These are phyloP conservation scores for Pseudopipra pipra DNA, from an alignment of 2,113 vertebrate species.

Conservation along the genomic window DNA sequence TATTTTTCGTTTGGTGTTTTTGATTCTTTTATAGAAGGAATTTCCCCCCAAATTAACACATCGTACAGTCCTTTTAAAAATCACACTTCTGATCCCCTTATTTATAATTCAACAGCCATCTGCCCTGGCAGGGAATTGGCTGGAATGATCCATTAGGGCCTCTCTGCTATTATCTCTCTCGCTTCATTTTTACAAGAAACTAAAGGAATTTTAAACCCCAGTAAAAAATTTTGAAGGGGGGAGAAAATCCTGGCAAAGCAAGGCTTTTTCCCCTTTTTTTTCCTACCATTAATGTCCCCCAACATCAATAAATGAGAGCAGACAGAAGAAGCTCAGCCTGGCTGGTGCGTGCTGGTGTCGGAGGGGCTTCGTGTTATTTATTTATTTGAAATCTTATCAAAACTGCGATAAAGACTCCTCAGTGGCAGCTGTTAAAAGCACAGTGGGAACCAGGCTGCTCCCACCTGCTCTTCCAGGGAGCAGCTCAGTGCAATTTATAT, in stretches of 20 bases:
- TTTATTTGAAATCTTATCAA: background rate
- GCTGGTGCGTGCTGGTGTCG: background rate
- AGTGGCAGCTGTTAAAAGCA: background rate
- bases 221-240: background rate
- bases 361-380: background rate
- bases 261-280: background rate
- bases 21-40: background rate
- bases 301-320: conserved; percentile 11
- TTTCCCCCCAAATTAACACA: conserved; percentile 21
- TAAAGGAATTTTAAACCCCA: conserved; percentile 30
- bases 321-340: conserved; percentile 37
- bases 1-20: background rate
- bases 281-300: background rate
- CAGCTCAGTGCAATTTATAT: background rate
- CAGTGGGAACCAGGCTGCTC: background rate
- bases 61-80: background rate
- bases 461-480: background rate
- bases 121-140: conserved; percentile 40
- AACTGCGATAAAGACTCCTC: background rate
- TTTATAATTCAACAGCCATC: conserved; percentile 62
- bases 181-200: conserved; percentile 30
- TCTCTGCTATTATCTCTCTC: background rate
- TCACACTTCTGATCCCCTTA: conserved; percentile 31
- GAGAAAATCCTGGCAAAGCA: background rate
- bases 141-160: background rate